phyloP scores from a whole-genome alignment of 1,140 invertebrate species.

The Cotesia chilonis region DNA sequence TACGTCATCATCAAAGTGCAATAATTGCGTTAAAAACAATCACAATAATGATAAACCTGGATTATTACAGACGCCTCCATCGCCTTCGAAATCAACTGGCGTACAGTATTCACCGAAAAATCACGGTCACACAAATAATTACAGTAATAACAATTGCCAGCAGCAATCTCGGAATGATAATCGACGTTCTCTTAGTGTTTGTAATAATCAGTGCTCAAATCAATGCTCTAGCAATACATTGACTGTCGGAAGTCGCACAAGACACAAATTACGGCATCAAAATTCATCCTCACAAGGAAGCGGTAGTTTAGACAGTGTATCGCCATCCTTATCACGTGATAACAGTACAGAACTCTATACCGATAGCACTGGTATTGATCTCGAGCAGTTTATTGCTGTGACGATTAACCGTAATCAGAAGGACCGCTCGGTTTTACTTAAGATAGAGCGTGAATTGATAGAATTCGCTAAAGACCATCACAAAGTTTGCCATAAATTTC shows the following conservation, averaged over 20 bases:
- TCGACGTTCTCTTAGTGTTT: slow-evolving; percentile 55
- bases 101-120: slow-evolving; percentile 61
- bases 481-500: slow-evolving; percentile 84
- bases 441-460: slow-evolving; percentile 87
- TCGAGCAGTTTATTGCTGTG: slow-evolving; percentile 87
- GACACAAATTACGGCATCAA: slow-evolving; percentile 69
- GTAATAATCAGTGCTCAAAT: slow-evolving; percentile 65
- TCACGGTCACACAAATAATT: slow-evolving; percentile 42
- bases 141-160: slow-evolving; percentile 54
- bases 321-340: slow-evolving; percentile 74
- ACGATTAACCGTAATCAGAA: slow-evolving; percentile 90
- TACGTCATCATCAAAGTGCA: slow-evolving; percentile 51
- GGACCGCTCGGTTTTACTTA: slow-evolving; percentile 83
- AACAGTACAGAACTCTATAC: slow-evolving; percentile 83
- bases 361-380: slow-evolving; percentile 82
- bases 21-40: slow-evolving; percentile 62
- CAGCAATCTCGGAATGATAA: slow-evolving; percentile 46
- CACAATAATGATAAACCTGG: slow-evolving; percentile 55
- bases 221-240: slow-evolving; percentile 64
- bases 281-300: slow-evolving; percentile 71
- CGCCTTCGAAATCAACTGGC: slow-evolving; percentile 53
- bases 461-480: slow-evolving; percentile 83
- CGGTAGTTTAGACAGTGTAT: slow-evolving; percentile 70
- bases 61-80: slow-evolving; percentile 57
- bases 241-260: slow-evolving; percentile 60